Base-by-base conservation (phyloP, 2,888 invertebrate genomes). In the Drosophila helvetica region DNA sequence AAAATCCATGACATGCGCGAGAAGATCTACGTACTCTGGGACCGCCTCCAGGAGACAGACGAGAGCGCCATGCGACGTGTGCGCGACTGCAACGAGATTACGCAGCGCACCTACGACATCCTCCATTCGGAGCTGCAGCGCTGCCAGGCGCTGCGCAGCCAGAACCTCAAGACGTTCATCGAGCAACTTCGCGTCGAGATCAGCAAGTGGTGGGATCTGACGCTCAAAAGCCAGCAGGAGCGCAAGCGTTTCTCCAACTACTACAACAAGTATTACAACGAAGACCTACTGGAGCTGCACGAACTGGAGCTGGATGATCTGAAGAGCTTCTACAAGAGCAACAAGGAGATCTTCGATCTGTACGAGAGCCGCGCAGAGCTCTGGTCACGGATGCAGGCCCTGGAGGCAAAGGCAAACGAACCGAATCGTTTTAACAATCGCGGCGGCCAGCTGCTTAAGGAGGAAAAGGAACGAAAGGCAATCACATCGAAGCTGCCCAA, bases 391-490 rank as follows among this genome's bases (percentile, higher is more conserved):
- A 95, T 96, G 94, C 93, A 94, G 2, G 95, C 96, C 68, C 91
- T 98, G 53, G 96, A 97, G 76, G 94, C 94, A 19, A 94, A 95
- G 57, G 95, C 96, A 0, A 94, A 94, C n/a, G 96, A 96, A 84
- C 96, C 96, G 0, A 95, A 95, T 75, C 94, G 98, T 0, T 97
- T 95, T 89, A 95, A 96, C 80, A 98, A 98, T 91, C 94, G 98
- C 43, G 98, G 98, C 0, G 97, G 98, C 0, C 96, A 96, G 77
- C 92, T 98, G 7, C 92, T 98, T 1, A 94, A 94, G 57, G 98
- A 98, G 90, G 98, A 98, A 91, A 96, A 95, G 81, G 96, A 97
- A 85, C 93, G 98, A n/a, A 98, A 96, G 90, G 93, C 94, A 9
- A 94, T 97, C 10, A 93, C 94, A 42, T 95, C 92, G 74, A 93